phyloP scores from a whole-genome alignment of 2,888 invertebrate genomes.

The Melipona beecheii region DNA sequence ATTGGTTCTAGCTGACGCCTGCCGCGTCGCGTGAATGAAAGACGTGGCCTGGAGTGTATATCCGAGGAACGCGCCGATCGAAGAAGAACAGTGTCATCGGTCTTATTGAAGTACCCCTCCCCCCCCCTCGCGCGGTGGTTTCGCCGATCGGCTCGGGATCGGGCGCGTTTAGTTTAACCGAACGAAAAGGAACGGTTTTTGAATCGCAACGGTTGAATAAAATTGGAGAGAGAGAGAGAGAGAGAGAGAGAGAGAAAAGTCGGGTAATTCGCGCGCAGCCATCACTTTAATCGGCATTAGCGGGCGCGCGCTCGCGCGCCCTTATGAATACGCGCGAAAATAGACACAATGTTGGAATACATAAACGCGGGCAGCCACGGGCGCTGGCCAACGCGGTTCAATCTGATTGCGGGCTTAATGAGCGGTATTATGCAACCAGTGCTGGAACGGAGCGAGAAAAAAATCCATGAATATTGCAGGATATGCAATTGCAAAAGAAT shows the following conservation, averaged over 20 bases:
- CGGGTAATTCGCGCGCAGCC: constrained; percentile 37
- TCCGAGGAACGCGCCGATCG: background rate
- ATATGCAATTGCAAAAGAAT: constrained; percentile 57
- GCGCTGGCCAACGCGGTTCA: constrained; percentile 51
- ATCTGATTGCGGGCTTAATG: constrained; percentile 67
- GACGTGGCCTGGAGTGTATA: constrained; percentile 6
- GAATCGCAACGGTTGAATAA: background rate
- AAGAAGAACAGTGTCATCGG: background rate
- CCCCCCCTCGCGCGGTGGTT: background rate
- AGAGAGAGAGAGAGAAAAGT: background rate
- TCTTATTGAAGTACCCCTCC: background rate
- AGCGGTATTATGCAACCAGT: constrained; percentile 68
- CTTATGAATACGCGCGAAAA: constrained; percentile 41
- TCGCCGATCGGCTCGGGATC: background rate
- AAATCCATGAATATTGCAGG: constrained; percentile 60
- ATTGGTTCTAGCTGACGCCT: constrained; percentile 23
- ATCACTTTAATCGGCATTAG: constrained; percentile 44
- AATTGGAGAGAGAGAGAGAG: background rate
- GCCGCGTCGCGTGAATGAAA: constrained; percentile 20
- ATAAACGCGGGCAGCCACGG: constrained; percentile 34
- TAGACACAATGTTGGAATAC: constrained; percentile 53
- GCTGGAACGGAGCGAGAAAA: constrained; percentile 51
- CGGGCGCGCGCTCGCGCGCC: constrained; percentile 27
- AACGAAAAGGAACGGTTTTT: background rate
- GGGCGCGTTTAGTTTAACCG: background rate